Conservation (phyloP, 2,113 vertebrate species). For the Alectura lathami region DNA sequence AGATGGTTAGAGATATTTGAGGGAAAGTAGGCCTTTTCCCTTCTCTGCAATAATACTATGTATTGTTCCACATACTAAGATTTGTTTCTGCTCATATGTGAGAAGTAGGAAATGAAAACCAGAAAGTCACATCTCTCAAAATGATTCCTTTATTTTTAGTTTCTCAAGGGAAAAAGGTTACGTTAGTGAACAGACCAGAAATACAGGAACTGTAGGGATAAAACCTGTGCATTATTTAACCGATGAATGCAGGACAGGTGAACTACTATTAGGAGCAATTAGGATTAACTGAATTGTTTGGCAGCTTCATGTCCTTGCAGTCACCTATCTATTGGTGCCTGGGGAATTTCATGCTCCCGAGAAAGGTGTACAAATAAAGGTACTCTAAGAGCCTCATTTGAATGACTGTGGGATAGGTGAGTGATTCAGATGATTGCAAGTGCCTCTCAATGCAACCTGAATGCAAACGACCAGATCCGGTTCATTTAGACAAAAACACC, state of each 20-base stretch:
- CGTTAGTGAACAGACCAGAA: neutral
- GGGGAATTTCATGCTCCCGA: no score
- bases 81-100: neutral
- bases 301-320: neutral
- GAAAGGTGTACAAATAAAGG: neutral
- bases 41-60: neutral
- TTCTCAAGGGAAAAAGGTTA: neutral
- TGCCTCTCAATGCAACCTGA: no score
- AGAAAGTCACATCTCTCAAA: neutral
- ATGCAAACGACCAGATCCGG: neutral
- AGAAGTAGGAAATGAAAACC: constrained; percentile 13
- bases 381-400: neutral
- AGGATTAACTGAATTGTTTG: neutral
- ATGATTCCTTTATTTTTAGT: neutral
- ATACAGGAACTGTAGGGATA: neutral
- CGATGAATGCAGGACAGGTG: neutral
- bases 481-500: neutral
- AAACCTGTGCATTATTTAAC: neutral
- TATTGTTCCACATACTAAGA: neutral
- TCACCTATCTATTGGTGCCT: no score
- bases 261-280: neutral
- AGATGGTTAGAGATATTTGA: neutral
- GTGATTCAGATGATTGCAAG: neutral
- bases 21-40: neutral
- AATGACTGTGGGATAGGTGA: neutral